These are phyloP conservation scores for cat (Felis catus) DNA, from an alignment of 2,113 vertebrate species.

Conservation along the genomic window F.catus_Fca126_mat1.0 CM031427.1:40951501-40952000, in stretches of 20 bases:
- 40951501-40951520: background rate
- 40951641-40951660: background rate
- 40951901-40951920: too few relatives aligned
- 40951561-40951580: constrained; percentile 80
- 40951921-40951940: too few relatives aligned
- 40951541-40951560: constrained; percentile 92
- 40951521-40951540: constrained; percentile 63
- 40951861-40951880: background rate
- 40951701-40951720: too few relatives aligned
- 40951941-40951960: too few relatives aligned
- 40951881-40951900: too few relatives aligned
- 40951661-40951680: too few relatives aligned
- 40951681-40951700: too few relatives aligned
- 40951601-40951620: too few relatives aligned
- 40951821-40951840: background rate
- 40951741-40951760: background rate
- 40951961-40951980: too few relatives aligned
- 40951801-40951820: background rate
- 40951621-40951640: background rate
- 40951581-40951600: too few relatives aligned
- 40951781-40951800: background rate
- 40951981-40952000: too few relatives aligned
- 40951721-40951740: background rate
- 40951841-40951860: background rate
- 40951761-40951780: background rate